These are phyloP conservation scores for Ceratina australensis DNA, from an alignment of 1,140 invertebrate species.

Conservation along the genomic window DNA sequence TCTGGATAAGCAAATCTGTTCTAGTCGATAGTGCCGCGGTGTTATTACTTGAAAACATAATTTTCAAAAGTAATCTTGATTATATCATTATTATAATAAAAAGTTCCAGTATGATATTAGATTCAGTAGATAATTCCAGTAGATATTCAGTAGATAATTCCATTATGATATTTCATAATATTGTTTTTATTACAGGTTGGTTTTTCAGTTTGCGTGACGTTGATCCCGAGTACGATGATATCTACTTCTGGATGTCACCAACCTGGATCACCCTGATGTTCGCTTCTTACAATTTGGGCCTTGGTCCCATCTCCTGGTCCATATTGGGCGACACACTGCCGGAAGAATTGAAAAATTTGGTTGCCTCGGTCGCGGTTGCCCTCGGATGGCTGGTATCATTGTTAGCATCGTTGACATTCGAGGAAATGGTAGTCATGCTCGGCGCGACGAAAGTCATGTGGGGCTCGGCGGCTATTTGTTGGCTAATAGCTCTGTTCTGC, in stretches of 20 bases:
- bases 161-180: not conserved
- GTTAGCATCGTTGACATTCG: slow-evolving; percentile 80
- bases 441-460: slow-evolving; percentile 85
- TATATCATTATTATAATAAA: not conserved
- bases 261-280: slow-evolving; percentile 81
- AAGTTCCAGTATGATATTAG: not conserved
- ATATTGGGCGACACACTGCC: slow-evolving; percentile 83
- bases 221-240: slow-evolving; percentile 67
- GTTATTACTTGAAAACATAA: too few species aligned
- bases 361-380: slow-evolving; percentile 77
- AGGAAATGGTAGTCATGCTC: slow-evolving; percentile 76
- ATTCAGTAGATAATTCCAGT: too few species aligned
- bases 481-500: slow-evolving; percentile 83
- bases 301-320: slow-evolving; percentile 82
- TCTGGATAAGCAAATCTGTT: not conserved
- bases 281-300: slow-evolving; percentile 77
- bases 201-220: slow-evolving; percentile 60
- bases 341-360: slow-evolving; percentile 77
- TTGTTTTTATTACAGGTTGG: slow-evolving; percentile 58
- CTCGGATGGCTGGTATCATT: slow-evolving; percentile 82
- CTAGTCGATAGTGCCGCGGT: not conserved
- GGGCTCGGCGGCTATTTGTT: slow-evolving; percentile 87
- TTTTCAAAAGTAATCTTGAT: too few species aligned
- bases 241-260: slow-evolving; percentile 80
- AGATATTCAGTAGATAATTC: too few species aligned